Conservation (phyloP, 2,797 vertebrate species). For the Prunella strophiata region DNA sequence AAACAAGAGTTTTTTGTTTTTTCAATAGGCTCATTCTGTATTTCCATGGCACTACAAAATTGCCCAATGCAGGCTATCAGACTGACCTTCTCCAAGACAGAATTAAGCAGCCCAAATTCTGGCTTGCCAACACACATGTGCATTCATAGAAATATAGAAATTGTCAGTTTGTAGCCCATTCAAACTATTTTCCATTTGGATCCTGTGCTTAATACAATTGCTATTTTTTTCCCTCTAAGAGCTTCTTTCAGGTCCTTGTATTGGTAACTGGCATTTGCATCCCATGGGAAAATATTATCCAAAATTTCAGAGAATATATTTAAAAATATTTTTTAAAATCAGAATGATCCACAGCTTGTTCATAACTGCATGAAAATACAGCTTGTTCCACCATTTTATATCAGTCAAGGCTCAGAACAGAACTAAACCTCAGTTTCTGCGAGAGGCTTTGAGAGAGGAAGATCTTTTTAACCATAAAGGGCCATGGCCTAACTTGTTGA, state of each 20-base stretch:
- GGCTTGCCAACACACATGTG: fast-evolving
- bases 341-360: not conserved
- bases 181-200: not conserved
- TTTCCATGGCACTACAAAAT: not conserved
- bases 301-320: not conserved
- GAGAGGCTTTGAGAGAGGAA: not conserved
- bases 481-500: not conserved
- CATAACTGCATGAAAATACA: not conserved
- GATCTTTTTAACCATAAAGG: not conserved
- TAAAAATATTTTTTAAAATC: not conserved
- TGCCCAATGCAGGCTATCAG: not conserved
- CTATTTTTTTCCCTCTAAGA: not conserved
- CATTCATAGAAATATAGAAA: not conserved
- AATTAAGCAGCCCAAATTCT: not conserved
- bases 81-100: not conserved
- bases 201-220: not conserved
- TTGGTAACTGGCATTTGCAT: not conserved
- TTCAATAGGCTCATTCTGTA: not conserved
- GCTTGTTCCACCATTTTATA: not conserved
- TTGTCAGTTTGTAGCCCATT: not conserved
- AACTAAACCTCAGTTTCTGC: fast-evolving
- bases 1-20: not conserved
- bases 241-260: not conserved
- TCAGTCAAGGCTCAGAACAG: not conserved
- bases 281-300: not conserved